Evolutionary conservation across 2,888 invertebrate species (phyloP), one percentile per base, ranked within the genome.

Genomic region (Coelinius sp.): DNA sequence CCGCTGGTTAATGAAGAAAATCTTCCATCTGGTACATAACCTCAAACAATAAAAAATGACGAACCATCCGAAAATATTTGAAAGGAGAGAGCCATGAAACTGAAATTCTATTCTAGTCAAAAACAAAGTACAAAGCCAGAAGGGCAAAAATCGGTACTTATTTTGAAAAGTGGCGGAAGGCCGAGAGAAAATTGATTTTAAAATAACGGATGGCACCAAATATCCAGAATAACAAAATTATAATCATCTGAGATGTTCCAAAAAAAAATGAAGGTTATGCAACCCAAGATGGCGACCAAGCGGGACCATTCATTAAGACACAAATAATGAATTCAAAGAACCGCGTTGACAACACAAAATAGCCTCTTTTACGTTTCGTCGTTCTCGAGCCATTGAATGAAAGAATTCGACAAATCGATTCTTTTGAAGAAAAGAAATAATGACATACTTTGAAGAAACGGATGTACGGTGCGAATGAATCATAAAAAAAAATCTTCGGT

Each of bases 381-480:
- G 70, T 75, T 78, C 63, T 74, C 75, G 75, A 66, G 70, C 49
- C 73, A 73, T 73, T 73, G 70, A 65, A 71, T 62, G 66, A 69
- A 46, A 59, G 71, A 68, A 72, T 62, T 72, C 72, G 72, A 68
- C 63, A 81, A 76, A 77, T 79, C 81, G 81, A 83, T 83, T 80
- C 81, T 78, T 76, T 75, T 77, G 76, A 77, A 71, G 41, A 66
- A 70, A 38, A 75, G 80, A 82, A 82, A 79, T 46, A 63, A 72
- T 68, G 84, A 86, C 84, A 85, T 85, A 84, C 83, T 85, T 86
- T 85, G 81, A 83, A 79, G 35, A 74, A 82, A 85, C 86, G 86
- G 82, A 85, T 87, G 86, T 86, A 86, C 85, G 86, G 86, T 87
- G 86, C 86, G 86, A 87, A 87, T 87, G 87, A 85, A 86, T 83